Base-by-base conservation (phyloP, 2,888 invertebrate species). In the Acleris cristana region DNA sequence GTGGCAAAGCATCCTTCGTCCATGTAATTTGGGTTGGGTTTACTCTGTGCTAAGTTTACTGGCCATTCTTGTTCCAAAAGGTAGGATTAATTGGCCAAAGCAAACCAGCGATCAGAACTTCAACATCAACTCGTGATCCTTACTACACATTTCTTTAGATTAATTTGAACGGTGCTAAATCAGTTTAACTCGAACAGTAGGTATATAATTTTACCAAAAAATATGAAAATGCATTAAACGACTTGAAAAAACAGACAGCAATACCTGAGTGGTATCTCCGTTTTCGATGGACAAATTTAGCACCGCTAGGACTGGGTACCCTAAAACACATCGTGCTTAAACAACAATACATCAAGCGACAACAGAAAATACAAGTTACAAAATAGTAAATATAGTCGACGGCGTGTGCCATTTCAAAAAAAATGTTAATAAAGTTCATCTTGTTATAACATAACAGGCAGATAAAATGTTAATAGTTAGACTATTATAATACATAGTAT, bases 361-460 rank as follows among this genome's bases (percentile, higher is more conserved):
- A 91, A 89, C 90, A 90, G 83, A 85, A 86, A 89, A 86, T 89
- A 80, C 74, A 82, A 85, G 79, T 84, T 88, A 90, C 86, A 89
- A 83, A 84, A 87, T 82, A 86, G 90, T 88, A 90, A 90, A 91
- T 90, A 92, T 88, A 92, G 92, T 92, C 92, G 92, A 92, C 89
- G 92, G 92, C 92, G 92, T 90, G 92, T 89, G 92, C 92, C 92
- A 92, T 86, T 85, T 84, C 75, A 81, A 81, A 84, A 84, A 34
- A 84, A 80, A 80, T 87, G 90, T 91, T 92, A 92, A 91, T 90
- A 90, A 87, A 90, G 89, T 87, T 90, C 87, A 90, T 92, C 82
- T 80, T 91, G 92, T 92, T 92, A 92, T 92, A 91, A 92, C 92
- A 91, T 92, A 92, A 92, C 92, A 92, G 92, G 92, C 92, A 92